phyloP scores from a whole-genome alignment of 2,113 vertebrate species.

The Cinclus cinclus region DNA sequence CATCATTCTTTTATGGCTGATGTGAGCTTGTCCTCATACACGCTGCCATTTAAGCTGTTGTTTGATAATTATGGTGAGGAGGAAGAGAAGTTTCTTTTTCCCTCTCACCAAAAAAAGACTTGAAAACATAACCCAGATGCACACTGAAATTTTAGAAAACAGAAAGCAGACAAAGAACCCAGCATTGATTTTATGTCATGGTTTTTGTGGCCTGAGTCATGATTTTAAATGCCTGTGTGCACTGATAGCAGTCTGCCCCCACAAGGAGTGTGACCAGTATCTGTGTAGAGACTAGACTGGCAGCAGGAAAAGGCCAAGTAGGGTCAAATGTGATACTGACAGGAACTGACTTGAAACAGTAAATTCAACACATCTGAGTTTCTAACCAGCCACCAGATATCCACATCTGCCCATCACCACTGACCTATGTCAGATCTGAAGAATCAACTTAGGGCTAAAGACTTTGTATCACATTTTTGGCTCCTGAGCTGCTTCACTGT shows the following conservation, averaged over 20 bases:
- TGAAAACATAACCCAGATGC: background rate
- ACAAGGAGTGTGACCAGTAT: background rate
- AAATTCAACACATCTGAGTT: slow-evolving; percentile 20
- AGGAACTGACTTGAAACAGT: slow-evolving; percentile 22
- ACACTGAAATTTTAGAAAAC: background rate
- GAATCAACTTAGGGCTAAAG: background rate
- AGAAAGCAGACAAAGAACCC: background rate
- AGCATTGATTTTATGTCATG: background rate
- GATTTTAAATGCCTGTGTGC: background rate
- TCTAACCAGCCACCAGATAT: background rate
- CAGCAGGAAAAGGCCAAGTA: slow-evolving; percentile 42
- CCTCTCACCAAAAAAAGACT: background rate
- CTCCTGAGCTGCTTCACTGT: background rate
- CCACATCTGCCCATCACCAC: background rate
- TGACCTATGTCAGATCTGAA: background rate
- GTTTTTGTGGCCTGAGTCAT: slow-evolving; percentile 15
- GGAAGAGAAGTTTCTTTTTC: background rate
- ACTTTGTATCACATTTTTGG: background rate
- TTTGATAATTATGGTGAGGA: background rate
- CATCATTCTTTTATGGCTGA: background rate
- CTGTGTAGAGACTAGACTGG: background rate
- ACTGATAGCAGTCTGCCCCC: background rate
- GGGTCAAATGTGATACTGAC: background rate
- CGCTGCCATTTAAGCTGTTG: background rate
- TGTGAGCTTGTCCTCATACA: background rate